Evolutionary conservation across 1,140 invertebrate species (phyloP), one percentile per base, ranked within the genome.

Genomic region (Latrodectus geometricus): DNA sequence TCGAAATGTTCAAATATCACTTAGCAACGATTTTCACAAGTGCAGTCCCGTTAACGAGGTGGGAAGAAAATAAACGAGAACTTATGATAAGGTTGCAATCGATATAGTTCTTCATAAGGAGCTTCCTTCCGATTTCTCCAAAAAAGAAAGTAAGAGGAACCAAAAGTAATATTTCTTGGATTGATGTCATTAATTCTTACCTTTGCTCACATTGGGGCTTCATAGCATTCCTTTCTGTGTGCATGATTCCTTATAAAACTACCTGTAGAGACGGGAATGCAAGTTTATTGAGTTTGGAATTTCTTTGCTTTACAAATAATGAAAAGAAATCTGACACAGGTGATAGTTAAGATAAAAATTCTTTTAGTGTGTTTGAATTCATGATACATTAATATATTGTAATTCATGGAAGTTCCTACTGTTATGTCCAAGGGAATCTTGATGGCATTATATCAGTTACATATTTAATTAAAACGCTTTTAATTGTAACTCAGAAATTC

Each of bases 71-170:
- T 79, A 17, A 8, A 49, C 65, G 74, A 50, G n/a, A 50, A 49
- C 77, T 68, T 70, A 20, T 15, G 23, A 79, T 35, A 35, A 35
- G 35, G 35, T 35, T 35, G 35, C 35, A 79, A 79, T 79, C 77
- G 77, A 79, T 79, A 68, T 20, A n/a, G 56, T 56, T 79, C 77
- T 79, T 79, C 65, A 79, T 79, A 79, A 79, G 68, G 77, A 79
- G 68, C 35, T 50, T 48, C 20, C n/a, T 61, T 52, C 66, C 65
- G 20, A 21, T 76, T 52, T 76, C 23, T 50, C 65, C 49, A 74
- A 23, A 21, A 35, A 79, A 79, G 61, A 79, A 79, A 66, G 61
- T 35, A 79, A 35, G 52, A 79, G 68, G 77, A 49, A 79, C 20
- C 66, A 12, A 56, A 79, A 77, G 75, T 68, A 79, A 66, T 56